Evolutionary conservation across 1,140 invertebrate species (phyloP), one percentile per base, ranked within the genome.

Genomic region (Drosophila triauraria): DNA sequence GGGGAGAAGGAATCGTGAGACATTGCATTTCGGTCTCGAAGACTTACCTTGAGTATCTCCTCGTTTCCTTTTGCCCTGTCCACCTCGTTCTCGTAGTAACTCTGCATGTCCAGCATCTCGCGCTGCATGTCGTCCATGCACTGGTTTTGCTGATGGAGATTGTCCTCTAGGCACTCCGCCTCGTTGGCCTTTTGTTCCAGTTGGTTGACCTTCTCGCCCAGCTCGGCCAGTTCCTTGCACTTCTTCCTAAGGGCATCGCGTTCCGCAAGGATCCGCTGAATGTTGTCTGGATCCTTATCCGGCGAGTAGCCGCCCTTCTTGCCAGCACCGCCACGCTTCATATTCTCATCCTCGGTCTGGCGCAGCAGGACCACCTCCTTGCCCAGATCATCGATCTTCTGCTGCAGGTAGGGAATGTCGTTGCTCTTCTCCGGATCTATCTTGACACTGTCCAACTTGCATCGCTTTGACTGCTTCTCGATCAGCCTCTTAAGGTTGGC

Each of bases 31-130:
- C 10, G 4, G 4, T 25, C 23, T 25, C 17, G 10, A 30, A 8
- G 6, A 42, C 40, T 42, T 27, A 91, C 91, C 71, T 78, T 80
- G 1, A 91, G 68, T 5, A 91, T 23, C 35, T 88, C 70, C 44
- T 91, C 83, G 38, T 80, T 78, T 12, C 58, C 81, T 13, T 85
- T 91, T 0, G 63, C 38, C n/a, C 83, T 78, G 13, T 79, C 79
- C 3, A 88, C 65, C 60, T 92, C 76, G 43, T 53, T 62, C 50
- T 91, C 87, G 60, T 92, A 92, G 64, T 79, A 92, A 1, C 58
- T 65, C 30, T 92, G 91, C 86, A 91, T 92, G 10, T 91, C 75
- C 12, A 63, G 57, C 64, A 92, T 92, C 13, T 92, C 91, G 12
- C 68, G 60, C 15, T 91, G 72, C 82, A 92, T 78, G 25, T 78